Evolutionary conservation across 2,113 vertebrate species (phyloP).

Genomic region (Pantherophis guttatus): DNA sequence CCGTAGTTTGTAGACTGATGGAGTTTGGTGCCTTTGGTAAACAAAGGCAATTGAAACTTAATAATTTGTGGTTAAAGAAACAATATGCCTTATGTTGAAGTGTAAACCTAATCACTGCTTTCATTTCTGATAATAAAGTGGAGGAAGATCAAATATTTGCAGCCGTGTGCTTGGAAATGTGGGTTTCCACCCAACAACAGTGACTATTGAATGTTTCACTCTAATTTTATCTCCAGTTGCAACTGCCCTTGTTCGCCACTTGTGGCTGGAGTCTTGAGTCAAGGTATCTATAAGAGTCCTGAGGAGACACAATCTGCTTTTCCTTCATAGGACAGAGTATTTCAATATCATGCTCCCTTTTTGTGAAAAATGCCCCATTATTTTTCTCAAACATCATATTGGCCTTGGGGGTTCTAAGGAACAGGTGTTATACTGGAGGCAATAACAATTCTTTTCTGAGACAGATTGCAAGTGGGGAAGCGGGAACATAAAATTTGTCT

Average conservation of each 20-base stretch:
- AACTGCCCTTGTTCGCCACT: not conserved
- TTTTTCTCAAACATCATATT: not conserved
- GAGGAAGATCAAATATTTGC: not conserved
- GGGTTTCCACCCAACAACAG: not conserved
- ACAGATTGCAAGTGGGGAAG: not conserved
- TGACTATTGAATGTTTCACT: not conserved
- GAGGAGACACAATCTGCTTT: not conserved
- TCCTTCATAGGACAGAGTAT: not conserved
- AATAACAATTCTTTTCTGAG: not conserved
- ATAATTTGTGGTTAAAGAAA: not conserved
- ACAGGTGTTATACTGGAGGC: not conserved
- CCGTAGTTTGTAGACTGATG: not conserved
- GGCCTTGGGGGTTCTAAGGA: not conserved
- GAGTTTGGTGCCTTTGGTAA: not conserved
- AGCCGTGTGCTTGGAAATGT: not conserved
- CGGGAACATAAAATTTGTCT: not conserved
- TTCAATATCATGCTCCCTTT: not conserved
- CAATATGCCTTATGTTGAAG: not conserved
- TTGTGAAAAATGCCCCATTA: not conserved
- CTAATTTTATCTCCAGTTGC: not conserved
- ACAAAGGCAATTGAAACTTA: not conserved
- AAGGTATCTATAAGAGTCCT: not conserved
- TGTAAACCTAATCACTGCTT: not conserved
- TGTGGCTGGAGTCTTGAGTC: not conserved
- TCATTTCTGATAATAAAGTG: not conserved